Conservation (phyloP, 92 coral and sea anemone genomes). For the Epizoanthus stellaris region DNA sequence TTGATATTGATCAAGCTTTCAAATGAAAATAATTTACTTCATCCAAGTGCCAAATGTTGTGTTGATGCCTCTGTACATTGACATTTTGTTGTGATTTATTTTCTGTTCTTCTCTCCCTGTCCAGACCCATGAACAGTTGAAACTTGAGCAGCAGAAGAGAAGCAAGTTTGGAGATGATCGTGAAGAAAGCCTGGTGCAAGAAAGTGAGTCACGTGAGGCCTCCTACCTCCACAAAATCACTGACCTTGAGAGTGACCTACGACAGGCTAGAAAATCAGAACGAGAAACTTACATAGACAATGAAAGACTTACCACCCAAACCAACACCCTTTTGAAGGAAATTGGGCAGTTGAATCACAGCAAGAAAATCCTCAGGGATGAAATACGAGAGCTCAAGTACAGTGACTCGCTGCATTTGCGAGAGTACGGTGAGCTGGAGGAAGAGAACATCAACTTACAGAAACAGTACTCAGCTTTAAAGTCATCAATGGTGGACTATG, state of each 20-base stretch:
- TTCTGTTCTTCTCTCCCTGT: background rate
- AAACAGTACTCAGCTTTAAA: conserved; percentile 88
- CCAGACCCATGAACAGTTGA: conserved; percentile 91
- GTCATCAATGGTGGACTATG: conserved; percentile 94
- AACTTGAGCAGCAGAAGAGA: conserved; percentile 94
- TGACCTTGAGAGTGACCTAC: conserved; percentile 90
- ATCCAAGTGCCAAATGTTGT: too few relatives aligned
- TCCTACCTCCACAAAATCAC: conserved; percentile 84
- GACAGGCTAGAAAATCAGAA: conserved; percentile 88
- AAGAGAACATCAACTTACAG: conserved; percentile 92
- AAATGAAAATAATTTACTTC: too few relatives aligned
- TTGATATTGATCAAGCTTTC: too few relatives aligned
- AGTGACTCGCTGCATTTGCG: conserved; percentile 81
- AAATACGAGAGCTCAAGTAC: conserved; percentile 85
- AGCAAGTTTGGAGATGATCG: conserved; percentile 97
- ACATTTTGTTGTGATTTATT: too few relatives aligned
- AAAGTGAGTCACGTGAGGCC: conserved; percentile 98
- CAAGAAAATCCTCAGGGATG: conserved; percentile 82
- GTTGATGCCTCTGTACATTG: too few relatives aligned
- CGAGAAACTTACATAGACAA: conserved; percentile 79
- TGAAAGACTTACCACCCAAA: conserved; percentile 83
- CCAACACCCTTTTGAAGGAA: conserved; percentile 78
- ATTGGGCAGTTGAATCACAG: conserved; percentile 80
- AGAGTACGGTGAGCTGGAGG: conserved; percentile 94
- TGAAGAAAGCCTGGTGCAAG: conserved; percentile 91